Evolutionary conservation across 1,140 invertebrate genomes (phyloP).

Genomic region (Drosophila murphyi): DNA sequence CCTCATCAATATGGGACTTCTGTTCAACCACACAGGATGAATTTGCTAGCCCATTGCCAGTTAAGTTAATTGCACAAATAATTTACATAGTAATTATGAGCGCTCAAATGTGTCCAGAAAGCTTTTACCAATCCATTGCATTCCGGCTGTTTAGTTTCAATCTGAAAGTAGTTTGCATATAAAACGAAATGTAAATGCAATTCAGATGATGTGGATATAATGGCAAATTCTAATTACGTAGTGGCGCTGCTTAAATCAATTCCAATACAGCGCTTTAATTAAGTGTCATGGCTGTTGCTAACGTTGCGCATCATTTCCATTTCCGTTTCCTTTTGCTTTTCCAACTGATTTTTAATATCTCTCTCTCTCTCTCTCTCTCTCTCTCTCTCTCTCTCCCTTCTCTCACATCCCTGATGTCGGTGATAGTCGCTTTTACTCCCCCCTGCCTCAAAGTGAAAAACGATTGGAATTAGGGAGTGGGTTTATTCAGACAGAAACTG

Average conservation of each 20-base stretch:
- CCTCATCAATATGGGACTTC: slow-evolving; percentile 62
- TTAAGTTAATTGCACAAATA: slow-evolving; percentile 70
- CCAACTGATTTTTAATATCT: slow-evolving; percentile 36
- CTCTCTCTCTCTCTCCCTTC: not conserved
- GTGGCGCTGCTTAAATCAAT: slow-evolving; percentile 49
- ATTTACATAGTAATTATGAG: slow-evolving; percentile 74
- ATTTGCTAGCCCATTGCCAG: slow-evolving; percentile 16
- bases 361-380: not conserved
- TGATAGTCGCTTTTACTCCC: not conserved
- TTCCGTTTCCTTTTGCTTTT: slow-evolving; percentile 43
- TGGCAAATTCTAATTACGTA: slow-evolving; percentile 57
- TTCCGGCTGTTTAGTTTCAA: not conserved
- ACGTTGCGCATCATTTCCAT: slow-evolving; percentile 55
- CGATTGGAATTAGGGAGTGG: not conserved
- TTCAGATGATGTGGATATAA: slow-evolving; percentile 44
- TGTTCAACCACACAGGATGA: slow-evolving; percentile 2
- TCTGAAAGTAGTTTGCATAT: slow-evolving; percentile 53
- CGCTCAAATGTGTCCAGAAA: slow-evolving; percentile 26
- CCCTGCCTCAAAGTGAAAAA: not conserved
- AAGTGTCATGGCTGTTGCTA: slow-evolving; percentile 37
- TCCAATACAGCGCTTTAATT: slow-evolving; percentile 55
- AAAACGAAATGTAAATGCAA: slow-evolving; percentile 66
- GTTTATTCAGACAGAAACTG: not conserved
- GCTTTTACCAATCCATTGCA: slow-evolving; percentile 14
- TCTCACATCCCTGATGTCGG: not conserved